Base-by-base conservation (phyloP, 2,888 invertebrate species). In the Melanostoma mellinum region DNA sequence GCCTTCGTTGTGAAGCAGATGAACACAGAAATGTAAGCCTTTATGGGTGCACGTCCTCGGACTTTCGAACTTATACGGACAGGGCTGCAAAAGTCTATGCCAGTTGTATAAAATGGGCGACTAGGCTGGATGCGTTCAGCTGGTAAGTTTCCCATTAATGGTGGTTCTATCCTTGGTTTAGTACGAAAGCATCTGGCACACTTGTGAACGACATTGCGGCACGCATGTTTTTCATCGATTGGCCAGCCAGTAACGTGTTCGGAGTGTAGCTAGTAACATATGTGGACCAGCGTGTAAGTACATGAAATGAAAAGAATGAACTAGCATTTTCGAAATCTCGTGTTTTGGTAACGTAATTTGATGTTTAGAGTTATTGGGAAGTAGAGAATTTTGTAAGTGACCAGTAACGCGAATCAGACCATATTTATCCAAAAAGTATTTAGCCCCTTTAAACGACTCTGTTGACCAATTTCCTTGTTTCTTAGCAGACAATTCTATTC, bases 1-100 rank as follows among this genome's bases (percentile, higher is more conserved):
- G 77, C 74, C 48, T 74, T 77, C 1, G 63, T 76, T 0, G 60
- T 35, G 6, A 86, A 61, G 35, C 84, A 82, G 9, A 74, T 53
- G 10, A 81, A 85, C 6, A 81, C 32, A 4, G 65, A 71, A 3
- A 71, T 35, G n/a, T 76, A 82, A 0, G 74, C n/a, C 9, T 85
- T 82, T 3, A 55, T 42, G 1, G 68, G 69, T n/a, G 67, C 67
- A 42, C 42, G 33, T 36, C 52, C 63, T 5, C 65, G 65, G 4
- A 65, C 30, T 46, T 53, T 63, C 1, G 48, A 42, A 8, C n/a
- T 50, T 1, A 44, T 67, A n/a, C 35, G 6, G 36, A 76, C 20
- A 5, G 55, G 76, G 0, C 73, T 68, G 42, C 77, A 82, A 38
- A 77, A 68, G 35, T 77, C 73, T 20, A 84, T 36, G 3, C 78